Evolutionary conservation across 2,797 vertebrate genomes (phyloP).

Genomic region (Manis pentadactyla): DNA sequence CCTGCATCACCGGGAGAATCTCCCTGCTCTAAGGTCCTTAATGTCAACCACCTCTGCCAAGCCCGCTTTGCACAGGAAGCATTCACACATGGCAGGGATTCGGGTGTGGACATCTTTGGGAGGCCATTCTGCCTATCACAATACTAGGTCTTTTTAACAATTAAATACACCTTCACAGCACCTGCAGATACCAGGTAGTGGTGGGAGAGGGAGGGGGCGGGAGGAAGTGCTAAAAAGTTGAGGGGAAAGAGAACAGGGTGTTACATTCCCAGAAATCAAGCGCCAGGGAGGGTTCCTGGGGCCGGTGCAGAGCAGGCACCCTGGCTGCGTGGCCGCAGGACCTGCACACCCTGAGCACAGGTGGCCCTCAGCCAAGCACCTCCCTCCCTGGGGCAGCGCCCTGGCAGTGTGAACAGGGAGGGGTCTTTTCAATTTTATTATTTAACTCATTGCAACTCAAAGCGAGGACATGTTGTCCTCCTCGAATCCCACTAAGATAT

Average conservation of each 20-base stretch:
- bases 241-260: too few species aligned
- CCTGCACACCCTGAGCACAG: accelerated
- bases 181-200: neutral
- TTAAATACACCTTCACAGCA: neutral
- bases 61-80: neutral
- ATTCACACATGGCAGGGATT: neutral
- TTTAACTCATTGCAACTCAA: neutral
- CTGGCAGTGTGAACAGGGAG: too few species aligned
- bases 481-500: neutral
- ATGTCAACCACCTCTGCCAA: neutral
- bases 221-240: too few species aligned
- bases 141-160: neutral
- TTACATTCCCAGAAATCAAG: too few species aligned
- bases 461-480: neutral
- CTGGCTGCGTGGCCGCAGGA: accelerated
- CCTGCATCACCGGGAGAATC: neutral
- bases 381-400: accelerated
- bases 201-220: too few species aligned
- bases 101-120: accelerated
- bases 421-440: accelerated
- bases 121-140: too few species aligned
- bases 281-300: accelerated
- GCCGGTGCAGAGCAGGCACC: accelerated
- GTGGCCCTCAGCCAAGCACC: accelerated
- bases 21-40: neutral